Evolutionary conservation across 2,888 invertebrate species (phyloP).

Genomic region (Automeris io): DNA sequence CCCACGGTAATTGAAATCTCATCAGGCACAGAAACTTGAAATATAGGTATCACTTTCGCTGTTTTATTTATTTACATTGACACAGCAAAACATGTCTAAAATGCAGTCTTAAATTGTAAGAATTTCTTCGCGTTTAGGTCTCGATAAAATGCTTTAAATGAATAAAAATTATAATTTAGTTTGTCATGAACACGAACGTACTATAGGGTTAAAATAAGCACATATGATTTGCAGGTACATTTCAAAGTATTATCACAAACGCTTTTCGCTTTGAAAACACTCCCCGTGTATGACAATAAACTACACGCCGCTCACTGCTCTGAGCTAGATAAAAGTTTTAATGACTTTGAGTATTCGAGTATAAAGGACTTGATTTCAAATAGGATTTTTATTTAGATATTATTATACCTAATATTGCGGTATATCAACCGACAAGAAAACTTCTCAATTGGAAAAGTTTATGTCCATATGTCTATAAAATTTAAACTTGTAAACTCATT

Average conservation of each 20-base stretch:
- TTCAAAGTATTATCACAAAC: constrained; percentile 38
- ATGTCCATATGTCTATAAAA: constrained; percentile 27
- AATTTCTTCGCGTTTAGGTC: too few species aligned
- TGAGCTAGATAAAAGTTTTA: constrained; percentile 56
- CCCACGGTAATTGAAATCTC: constrained; percentile 47
- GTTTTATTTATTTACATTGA: neutral
- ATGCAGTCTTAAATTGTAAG: too few species aligned
- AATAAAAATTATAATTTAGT: too few species aligned
- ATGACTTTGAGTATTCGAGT: constrained; percentile 44
- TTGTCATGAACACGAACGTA: too few species aligned
- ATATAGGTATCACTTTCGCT: too few species aligned
- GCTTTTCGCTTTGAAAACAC: constrained; percentile 40
- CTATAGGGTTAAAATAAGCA: constrained; percentile 1
- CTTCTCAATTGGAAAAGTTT: constrained; percentile 49
- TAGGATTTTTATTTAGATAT: constrained; percentile 31
- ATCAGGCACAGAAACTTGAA: constrained; percentile 22
- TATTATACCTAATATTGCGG: constrained; percentile 30
- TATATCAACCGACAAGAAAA: constrained; percentile 44
- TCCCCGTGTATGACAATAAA: constrained; percentile 44
- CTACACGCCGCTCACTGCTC: constrained; percentile 37
- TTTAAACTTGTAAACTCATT: constrained; percentile 11
- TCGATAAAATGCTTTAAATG: too few species aligned
- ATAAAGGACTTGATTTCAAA: constrained; percentile 40
- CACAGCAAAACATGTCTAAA: too few species aligned
- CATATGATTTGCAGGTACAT: constrained; percentile 30